Conservation (phyloP, 2,113 vertebrate species). For the Verasper variegatus region DNA sequence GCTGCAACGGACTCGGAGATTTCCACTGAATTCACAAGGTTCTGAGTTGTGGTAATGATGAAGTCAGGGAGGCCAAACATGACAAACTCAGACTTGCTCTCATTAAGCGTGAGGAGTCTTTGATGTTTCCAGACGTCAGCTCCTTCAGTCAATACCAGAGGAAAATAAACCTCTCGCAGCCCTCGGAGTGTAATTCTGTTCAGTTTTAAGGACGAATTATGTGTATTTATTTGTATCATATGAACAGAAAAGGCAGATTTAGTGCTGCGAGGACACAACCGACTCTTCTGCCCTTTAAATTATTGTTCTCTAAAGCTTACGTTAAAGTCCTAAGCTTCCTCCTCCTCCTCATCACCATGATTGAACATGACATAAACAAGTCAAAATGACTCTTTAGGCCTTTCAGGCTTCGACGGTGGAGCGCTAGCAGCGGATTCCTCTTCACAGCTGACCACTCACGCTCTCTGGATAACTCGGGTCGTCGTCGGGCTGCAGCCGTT, state of each 20-base stretch:
- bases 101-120: slow-evolving; percentile 39
- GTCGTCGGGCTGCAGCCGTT: not conserved
- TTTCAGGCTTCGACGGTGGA: slow-evolving; percentile 16
- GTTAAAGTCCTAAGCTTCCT: not conserved
- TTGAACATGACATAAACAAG: slow-evolving; percentile 40
- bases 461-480: slow-evolving; percentile 4
- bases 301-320: not conserved
- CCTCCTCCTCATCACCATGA: slow-evolving; percentile 10
- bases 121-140: slow-evolving; percentile 43
- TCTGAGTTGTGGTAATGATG: slow-evolving; percentile 27
- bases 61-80: slow-evolving; percentile 18
- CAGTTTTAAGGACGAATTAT: not conserved
- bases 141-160: slow-evolving; percentile 42
- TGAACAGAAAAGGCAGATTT: not conserved
- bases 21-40: slow-evolving; percentile 10
- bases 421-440: slow-evolving; percentile 23
- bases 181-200: not conserved
- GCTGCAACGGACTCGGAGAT: not conserved
- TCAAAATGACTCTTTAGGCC: slow-evolving; percentile 27
- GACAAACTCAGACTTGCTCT: slow-evolving; percentile 46
- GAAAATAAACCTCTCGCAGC: slow-evolving; percentile 30
- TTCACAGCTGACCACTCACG: slow-evolving; percentile 23
- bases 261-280: not conserved
- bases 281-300: not conserved
- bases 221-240: not conserved